These are phyloP conservation scores for Pseudomyrmex sp. DNA, from an alignment of 1,140 invertebrate species.

Conservation along the genomic window DNA sequence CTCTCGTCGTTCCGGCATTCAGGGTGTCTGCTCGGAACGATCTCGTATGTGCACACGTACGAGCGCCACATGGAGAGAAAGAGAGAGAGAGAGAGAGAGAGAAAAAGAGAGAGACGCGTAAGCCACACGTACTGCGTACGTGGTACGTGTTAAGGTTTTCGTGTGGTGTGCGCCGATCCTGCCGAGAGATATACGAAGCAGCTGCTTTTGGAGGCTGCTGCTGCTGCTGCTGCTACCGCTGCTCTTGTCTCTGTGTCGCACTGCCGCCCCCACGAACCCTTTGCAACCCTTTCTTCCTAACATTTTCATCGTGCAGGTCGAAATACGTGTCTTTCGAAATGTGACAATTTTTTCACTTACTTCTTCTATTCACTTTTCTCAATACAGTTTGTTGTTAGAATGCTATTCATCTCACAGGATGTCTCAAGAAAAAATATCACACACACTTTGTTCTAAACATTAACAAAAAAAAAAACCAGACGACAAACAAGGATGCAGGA, in stretches of 20 bases:
- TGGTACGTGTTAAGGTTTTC: constrained; percentile 55
- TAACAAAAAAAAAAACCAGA: too few species aligned
- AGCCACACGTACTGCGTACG: constrained; percentile 39
- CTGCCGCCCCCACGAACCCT: constrained; percentile 43
- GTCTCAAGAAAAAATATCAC: too few species aligned
- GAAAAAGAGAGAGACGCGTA: constrained; percentile 25
- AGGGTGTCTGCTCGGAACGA: constrained; percentile 61
- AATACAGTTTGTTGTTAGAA: too few species aligned
- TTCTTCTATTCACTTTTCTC: neutral
- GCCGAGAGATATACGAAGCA: constrained; percentile 78
- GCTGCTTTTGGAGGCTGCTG: constrained; percentile 68
- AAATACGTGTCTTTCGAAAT: neutral
- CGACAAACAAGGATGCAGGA: too few species aligned
- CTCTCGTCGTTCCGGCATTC: constrained; percentile 64
- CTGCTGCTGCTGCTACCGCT: constrained; percentile 46
- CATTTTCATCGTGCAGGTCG: neutral
- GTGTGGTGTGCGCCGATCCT: constrained; percentile 74
- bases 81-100: neutral
- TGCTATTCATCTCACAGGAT: too few species aligned
- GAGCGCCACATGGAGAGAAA: constrained; percentile 39
- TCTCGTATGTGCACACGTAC: constrained; percentile 54
- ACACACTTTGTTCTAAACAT: too few species aligned
- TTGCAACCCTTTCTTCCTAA: neutral
- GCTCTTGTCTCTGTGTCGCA: constrained; percentile 43
- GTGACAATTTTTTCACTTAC: neutral